These are phyloP conservation scores for Epizoanthus fatuus DNA, from an alignment of 92 coral and sea anemone genomes.

Conservation along the genomic window DNA sequence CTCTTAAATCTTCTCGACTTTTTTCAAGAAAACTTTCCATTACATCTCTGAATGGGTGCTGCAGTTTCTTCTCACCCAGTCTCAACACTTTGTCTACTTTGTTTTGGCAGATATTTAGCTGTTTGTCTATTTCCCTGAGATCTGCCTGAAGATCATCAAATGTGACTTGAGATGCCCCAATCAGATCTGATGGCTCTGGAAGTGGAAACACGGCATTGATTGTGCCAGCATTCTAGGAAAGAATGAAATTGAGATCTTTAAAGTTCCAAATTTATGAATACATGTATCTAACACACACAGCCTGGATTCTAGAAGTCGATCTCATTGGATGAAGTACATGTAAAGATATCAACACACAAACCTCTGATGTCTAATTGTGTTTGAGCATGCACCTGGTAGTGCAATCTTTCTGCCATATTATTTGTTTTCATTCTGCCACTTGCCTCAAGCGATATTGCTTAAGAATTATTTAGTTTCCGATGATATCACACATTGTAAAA, in stretches of 20 bases:
- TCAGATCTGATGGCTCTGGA: conserved; percentile 88
- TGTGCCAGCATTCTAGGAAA: conserved; percentile 85
- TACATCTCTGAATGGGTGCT: conserved; percentile 71
- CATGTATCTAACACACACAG: too few relatives aligned
- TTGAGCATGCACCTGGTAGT: too few relatives aligned
- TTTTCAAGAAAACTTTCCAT: conserved; percentile 82
- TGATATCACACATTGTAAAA: too few relatives aligned
- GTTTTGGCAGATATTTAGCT: conserved; percentile 70
- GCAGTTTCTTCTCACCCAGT: conserved; percentile 57
- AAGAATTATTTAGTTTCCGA: too few relatives aligned
- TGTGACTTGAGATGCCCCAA: conserved; percentile 83
- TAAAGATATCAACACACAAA: too few relatives aligned
- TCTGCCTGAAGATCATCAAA: conserved; percentile 86
- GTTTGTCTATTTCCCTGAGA: conserved; percentile 63
- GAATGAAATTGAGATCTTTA: background rate
- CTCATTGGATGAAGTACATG: too few relatives aligned
- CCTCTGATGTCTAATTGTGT: too few relatives aligned
- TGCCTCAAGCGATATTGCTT: too few relatives aligned
- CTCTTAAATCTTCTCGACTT: conserved; percentile 73
- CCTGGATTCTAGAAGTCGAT: too few relatives aligned
- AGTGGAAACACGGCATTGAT: conserved; percentile 81
- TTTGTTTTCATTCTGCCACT: too few relatives aligned
- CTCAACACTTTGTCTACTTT: conserved; percentile 76
- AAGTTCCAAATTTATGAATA: too few relatives aligned
- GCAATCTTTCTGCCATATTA: too few relatives aligned